Conservation (phyloP, 2,888 invertebrate species). For the Drosophila ustulata region DNA sequence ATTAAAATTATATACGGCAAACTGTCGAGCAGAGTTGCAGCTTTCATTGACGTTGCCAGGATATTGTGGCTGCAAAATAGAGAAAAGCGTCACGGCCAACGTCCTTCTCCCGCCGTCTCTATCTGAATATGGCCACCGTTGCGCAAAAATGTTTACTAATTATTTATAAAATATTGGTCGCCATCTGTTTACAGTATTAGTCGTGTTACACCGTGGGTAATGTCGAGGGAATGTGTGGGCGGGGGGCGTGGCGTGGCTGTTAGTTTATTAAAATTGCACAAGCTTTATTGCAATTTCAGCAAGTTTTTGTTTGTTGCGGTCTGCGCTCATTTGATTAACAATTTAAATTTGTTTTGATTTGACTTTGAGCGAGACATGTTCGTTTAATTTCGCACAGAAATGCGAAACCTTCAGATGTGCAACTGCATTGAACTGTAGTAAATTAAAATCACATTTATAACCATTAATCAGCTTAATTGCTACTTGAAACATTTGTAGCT, state of each 20-base stretch:
- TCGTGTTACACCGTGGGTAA: conserved; percentile 3
- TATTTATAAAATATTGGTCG: conserved; percentile 77
- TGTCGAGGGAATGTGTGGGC: neutral
- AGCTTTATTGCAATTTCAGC: conserved; percentile 26
- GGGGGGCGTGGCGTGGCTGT: neutral
- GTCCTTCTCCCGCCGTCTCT: neutral
- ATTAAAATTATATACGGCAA: conserved; percentile 70
- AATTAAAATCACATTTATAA: conserved; percentile 5
- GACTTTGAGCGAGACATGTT: neutral
- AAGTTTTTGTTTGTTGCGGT: conserved; percentile 5
- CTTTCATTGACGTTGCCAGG: conserved; percentile 59
- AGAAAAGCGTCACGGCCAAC: neutral
- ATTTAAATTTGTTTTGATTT: conserved; percentile 8
- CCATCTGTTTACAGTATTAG: conserved; percentile 63
- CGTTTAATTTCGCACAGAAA: neutral
- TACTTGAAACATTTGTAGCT: conserved; percentile 11
- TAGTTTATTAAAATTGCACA: conserved; percentile 36
- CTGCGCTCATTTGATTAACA: neutral
- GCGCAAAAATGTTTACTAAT: conserved; percentile 68
- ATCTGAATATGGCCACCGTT: conserved; percentile 37
- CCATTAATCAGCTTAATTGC: conserved; percentile 10
- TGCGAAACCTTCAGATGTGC: neutral
- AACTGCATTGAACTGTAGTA: neutral
- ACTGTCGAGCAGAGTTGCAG: conserved; percentile 23
- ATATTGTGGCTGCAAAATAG: conserved; percentile 34